Conservation (phyloP, 2,797 vertebrate genomes). For the Artibeus lituratus region DNA sequence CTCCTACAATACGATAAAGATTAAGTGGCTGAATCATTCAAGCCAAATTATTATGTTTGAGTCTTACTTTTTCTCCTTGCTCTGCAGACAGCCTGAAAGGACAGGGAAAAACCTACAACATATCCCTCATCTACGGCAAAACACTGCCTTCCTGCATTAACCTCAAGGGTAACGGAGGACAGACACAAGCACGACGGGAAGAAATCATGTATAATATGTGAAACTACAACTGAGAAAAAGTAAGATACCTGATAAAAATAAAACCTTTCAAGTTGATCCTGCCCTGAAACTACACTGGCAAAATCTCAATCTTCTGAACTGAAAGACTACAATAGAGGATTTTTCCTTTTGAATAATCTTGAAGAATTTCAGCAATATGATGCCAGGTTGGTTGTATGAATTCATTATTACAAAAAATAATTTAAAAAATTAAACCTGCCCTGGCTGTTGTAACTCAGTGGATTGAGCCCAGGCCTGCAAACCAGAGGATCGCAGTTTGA, state of each 20-base stretch:
- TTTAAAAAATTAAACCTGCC: not conserved
- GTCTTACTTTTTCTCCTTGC: not conserved
- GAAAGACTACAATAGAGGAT: not conserved
- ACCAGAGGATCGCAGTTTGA: too few relatives aligned
- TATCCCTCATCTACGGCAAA: not conserved
- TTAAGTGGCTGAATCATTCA: slow-evolving; percentile 15
- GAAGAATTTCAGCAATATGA: not conserved
- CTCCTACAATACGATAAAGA: not conserved
- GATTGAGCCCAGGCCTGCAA: too few relatives aligned
- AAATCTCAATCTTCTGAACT: not conserved
- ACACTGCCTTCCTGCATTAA: not conserved
- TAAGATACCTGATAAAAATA: not conserved
- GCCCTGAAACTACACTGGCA: not conserved
- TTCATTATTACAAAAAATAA: not conserved
- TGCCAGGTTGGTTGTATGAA: not conserved
- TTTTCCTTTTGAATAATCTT: not conserved
- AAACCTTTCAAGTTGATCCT: not conserved
- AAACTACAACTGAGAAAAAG: not conserved
- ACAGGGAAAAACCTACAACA: not conserved
- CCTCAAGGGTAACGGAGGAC: not conserved
- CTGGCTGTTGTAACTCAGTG: too few relatives aligned
- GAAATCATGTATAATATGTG: not conserved
- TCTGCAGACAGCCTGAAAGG: not conserved
- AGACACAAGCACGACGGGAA: not conserved
- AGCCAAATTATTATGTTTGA: not conserved